These are phyloP conservation scores for Haliclona indistincta DNA, from an alignment of 37 sponge, comb jelly and placozoan species.

Conservation along the genomic window DNA sequence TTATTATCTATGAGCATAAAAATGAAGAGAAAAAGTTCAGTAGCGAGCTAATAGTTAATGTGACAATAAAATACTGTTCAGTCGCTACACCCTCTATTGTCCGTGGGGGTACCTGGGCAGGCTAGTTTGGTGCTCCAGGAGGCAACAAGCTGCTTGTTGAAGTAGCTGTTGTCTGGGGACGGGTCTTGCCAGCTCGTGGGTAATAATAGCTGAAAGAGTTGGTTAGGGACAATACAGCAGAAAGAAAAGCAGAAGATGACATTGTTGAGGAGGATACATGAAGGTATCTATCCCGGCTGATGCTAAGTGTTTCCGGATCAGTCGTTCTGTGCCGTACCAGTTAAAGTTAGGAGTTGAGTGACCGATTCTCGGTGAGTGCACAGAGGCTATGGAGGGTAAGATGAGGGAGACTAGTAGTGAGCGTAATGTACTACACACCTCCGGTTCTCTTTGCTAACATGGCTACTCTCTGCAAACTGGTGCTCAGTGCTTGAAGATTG, in stretches of 20 bases:
- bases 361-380: constrained; percentile 81
- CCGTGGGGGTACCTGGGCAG: too few relatives aligned
- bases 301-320: constrained; percentile 74
- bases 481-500: constrained; percentile 69
- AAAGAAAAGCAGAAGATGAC: neutral
- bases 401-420: neutral
- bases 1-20: too few relatives aligned
- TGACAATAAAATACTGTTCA: too few relatives aligned
- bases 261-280: constrained; percentile 71
- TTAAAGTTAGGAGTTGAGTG: constrained; percentile 82
- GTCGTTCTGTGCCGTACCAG: constrained; percentile 88
- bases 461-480: constrained; percentile 60
- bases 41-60: too few relatives aligned
- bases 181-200: neutral
- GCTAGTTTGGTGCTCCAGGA: too few relatives aligned
- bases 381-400: constrained; percentile 62
- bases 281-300: constrained; percentile 63
- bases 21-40: too few relatives aligned
- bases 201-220: neutral
- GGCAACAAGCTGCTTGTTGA: too few relatives aligned
- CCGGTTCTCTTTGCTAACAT: constrained; percentile 36
- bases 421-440: constrained; percentile 24
- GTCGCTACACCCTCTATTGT: too few relatives aligned
- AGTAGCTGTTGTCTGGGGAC: too few relatives aligned
- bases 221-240: neutral